phyloP scores from a whole-genome alignment of 2,888 invertebrate genomes.

The Orgyia antiqua region DNA sequence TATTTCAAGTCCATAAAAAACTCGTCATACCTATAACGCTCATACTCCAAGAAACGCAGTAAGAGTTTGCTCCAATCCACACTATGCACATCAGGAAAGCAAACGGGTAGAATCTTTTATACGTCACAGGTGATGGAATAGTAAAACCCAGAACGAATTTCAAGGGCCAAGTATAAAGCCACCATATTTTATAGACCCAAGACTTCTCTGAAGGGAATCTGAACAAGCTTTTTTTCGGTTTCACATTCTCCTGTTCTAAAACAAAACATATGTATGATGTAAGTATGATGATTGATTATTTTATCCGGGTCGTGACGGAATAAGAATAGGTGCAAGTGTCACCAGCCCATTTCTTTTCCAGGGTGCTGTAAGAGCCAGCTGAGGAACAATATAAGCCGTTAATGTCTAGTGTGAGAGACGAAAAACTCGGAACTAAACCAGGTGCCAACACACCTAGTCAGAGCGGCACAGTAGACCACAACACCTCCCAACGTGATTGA shows the following conservation, averaged over 20 bases:
- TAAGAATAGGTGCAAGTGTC: too few relatives aligned
- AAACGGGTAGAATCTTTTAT: constrained; percentile 82
- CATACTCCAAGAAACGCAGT: constrained; percentile 95
- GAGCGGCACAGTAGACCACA: too few relatives aligned
- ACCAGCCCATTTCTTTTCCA: too few relatives aligned
- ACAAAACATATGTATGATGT: constrained; percentile 5
- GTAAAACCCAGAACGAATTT: constrained; percentile 80
- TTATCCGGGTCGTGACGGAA: too few relatives aligned
- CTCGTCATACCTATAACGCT: constrained; percentile 88
- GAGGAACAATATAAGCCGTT: too few relatives aligned
- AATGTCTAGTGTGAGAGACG: too few relatives aligned
- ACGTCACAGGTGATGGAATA: constrained; percentile 83
- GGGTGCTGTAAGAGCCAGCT: too few relatives aligned
- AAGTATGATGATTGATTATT: too few relatives aligned
- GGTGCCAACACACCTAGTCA: too few relatives aligned
- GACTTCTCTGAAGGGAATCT: constrained; percentile 57
- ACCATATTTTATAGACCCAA: constrained; percentile 71
- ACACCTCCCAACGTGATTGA: too few relatives aligned
- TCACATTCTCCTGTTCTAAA: constrained; percentile 22
- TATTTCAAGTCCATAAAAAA: too few relatives aligned
- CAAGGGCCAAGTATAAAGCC: constrained; percentile 85
- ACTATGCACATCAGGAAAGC: constrained; percentile 92
- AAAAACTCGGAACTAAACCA: too few relatives aligned
- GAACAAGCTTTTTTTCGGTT: constrained; percentile 55
- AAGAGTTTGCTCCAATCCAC: constrained; percentile 91